Conservation (phyloP, 2,888 invertebrate species). For the Acanthococcus lagerstroemiae region DNA sequence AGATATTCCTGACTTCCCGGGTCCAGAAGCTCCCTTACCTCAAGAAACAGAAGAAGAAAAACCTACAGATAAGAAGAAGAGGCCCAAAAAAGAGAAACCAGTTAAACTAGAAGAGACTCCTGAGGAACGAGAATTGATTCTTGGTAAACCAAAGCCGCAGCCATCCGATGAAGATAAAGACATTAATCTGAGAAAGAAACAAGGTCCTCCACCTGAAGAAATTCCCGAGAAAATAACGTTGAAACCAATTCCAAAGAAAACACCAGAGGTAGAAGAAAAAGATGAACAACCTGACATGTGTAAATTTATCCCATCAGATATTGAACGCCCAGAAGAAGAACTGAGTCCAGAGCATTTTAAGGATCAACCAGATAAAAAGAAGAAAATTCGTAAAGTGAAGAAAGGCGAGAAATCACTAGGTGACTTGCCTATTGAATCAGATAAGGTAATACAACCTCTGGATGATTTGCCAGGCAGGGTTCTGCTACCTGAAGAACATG, state of each 20-base stretch:
- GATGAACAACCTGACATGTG: constrained; percentile 39
- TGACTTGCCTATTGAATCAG: not conserved
- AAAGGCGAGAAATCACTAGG: not conserved
- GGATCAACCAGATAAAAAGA: not conserved
- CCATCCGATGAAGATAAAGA: constrained; percentile 39
- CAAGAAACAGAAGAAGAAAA: constrained; percentile 36
- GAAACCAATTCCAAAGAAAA: constrained; percentile 40
- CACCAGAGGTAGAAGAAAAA: constrained; percentile 39
- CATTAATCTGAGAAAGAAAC: constrained; percentile 42
- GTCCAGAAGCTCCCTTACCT: constrained; percentile 34
- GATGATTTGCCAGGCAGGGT: not conserved
- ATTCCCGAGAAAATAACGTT: constrained; percentile 41
- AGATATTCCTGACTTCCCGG: constrained; percentile 33
- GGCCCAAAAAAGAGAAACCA: constrained; percentile 36
- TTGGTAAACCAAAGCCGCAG: constrained; percentile 33
- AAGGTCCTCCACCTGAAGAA: constrained; percentile 42
- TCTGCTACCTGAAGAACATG: not conserved
- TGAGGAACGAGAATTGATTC: not conserved
- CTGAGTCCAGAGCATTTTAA: not conserved
- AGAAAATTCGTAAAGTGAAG: not conserved
- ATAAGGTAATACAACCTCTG: not conserved
- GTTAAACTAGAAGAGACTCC: not conserved
- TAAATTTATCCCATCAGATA: constrained; percentile 39
- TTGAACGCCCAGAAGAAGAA: constrained; percentile 37
- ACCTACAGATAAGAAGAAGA: constrained; percentile 36